Evolutionary conservation across 1,140 invertebrate genomes (phyloP).

Genomic region (Zeugodacus cucurbitae): DNA sequence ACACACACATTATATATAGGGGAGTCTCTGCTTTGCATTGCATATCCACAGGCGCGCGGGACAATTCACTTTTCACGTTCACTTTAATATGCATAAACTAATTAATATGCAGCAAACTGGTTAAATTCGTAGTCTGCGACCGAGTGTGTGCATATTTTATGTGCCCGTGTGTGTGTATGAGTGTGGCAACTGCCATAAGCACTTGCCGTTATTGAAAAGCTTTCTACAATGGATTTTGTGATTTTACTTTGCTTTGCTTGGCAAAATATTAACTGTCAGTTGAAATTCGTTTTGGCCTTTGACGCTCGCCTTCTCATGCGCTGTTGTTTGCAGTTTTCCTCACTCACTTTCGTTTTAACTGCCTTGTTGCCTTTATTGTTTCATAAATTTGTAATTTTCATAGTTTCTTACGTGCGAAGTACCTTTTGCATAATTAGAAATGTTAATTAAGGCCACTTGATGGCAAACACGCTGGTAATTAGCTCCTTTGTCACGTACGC

Average conservation of each 20-base stretch:
- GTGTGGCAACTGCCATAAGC: not conserved
- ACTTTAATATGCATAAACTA: conserved; percentile 26
- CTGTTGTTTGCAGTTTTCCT: not conserved
- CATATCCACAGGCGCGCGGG: not conserved
- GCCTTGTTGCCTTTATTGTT: not conserved
- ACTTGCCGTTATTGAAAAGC: not conserved
- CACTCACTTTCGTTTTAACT: no score
- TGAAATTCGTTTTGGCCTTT: not conserved
- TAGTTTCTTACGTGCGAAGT: not conserved
- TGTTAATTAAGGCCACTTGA: not conserved
- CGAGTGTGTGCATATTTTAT: not conserved
- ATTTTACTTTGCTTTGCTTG: not conserved
- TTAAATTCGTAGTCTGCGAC: not conserved
- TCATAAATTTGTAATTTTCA: not conserved
- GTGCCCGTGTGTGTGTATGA: not conserved
- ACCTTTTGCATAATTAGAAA: not conserved
- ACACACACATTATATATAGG: not conserved
- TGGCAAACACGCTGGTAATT: not conserved
- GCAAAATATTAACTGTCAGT: not conserved
- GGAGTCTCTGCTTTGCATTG: not conserved
- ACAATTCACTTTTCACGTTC: conserved; percentile 27
- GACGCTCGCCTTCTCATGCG: not conserved
- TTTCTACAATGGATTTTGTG: not conserved
- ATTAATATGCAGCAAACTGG: conserved; percentile 13
- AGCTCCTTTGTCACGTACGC: not conserved